Evolutionary conservation across 2,888 invertebrate genomes (phyloP).

Genomic region (Syrista parreyssii): DNA sequence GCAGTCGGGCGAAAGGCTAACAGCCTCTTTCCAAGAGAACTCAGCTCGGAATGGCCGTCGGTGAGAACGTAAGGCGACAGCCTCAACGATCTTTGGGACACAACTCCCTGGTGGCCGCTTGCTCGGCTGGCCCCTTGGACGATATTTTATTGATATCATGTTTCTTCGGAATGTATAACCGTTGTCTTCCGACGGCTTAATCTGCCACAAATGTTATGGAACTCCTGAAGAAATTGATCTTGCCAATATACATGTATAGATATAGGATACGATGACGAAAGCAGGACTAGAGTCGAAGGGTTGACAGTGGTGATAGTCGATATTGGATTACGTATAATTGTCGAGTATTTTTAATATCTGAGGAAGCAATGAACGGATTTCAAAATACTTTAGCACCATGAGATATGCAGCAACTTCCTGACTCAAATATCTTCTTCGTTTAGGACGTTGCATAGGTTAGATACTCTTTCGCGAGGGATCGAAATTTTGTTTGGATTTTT

Average conservation of each 20-base stretch:
- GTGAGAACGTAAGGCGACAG: constrained; percentile 8
- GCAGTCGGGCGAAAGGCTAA: constrained; percentile 19
- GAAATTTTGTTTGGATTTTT: too few species aligned
- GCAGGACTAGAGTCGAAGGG: too few species aligned
- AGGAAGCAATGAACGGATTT: too few species aligned
- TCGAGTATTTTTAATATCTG: too few species aligned
- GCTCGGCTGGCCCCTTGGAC: constrained; percentile 2
- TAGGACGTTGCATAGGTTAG: too few species aligned
- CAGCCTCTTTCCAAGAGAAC: constrained; percentile 1
- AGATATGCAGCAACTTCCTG: neutral
- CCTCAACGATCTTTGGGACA: constrained; percentile 4
- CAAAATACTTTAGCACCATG: too few species aligned
- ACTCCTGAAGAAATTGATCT: neutral
- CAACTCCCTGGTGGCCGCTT: constrained; percentile 8
- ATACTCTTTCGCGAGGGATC: too few species aligned
- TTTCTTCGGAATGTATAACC: neutral
- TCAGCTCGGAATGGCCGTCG: constrained; percentile 15
- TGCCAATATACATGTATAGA: neutral
- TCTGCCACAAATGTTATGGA: neutral
- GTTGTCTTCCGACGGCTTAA: constrained; percentile 5
- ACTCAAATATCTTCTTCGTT: too few species aligned
- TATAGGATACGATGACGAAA: neutral
- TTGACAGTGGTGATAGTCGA: too few species aligned
- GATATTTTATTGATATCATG: constrained; percentile 6
- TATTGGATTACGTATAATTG: too few species aligned